Evolutionary conservation across 2,113 vertebrate genomes (phyloP).

Genomic region (Pachypanchax playfairii): DNA sequence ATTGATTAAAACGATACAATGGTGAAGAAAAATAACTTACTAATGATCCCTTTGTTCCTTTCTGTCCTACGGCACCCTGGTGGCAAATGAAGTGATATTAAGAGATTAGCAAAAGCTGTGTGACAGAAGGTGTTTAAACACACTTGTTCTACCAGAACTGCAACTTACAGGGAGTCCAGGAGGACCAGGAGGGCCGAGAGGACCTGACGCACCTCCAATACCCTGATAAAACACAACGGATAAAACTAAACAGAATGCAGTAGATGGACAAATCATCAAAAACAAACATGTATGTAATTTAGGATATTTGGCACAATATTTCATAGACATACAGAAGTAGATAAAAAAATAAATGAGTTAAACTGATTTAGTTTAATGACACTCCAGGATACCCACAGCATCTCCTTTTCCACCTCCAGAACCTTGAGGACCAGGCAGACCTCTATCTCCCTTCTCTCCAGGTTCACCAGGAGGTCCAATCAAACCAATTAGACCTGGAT

Average conservation of each 20-base stretch:
- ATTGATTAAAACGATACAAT: neutral
- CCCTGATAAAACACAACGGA: conserved; percentile 78
- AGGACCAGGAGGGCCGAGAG: conserved; percentile 92
- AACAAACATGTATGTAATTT: no score
- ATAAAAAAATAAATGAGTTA: neutral
- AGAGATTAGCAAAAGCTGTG: conserved; percentile 3
- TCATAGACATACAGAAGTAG: no score
- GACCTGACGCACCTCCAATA: conserved; percentile 83
- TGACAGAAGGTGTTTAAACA: neutral
- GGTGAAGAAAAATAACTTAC: conserved; percentile 80
- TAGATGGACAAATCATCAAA: no score
- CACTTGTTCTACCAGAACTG: neutral
- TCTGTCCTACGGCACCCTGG: conserved; percentile 92
- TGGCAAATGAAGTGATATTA: conserved; percentile 6
- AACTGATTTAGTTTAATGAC: neutral
- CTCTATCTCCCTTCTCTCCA: conserved; percentile 96
- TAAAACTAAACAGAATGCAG: conserved; percentile 9
- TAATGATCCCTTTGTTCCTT: conserved; percentile 92
- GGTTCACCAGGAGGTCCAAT: conserved; percentile 96
- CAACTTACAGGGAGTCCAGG: conserved; percentile 93
- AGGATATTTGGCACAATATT: no score
- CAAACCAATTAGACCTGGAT: conserved; percentile 96
- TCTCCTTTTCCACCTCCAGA: conserved; percentile 90
- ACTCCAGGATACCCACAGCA: conserved; percentile 76
- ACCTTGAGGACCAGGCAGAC: conserved; percentile 92